Conservation (phyloP, 2,113 vertebrate genomes). For the Chaenocephalus aceratus region DNA sequence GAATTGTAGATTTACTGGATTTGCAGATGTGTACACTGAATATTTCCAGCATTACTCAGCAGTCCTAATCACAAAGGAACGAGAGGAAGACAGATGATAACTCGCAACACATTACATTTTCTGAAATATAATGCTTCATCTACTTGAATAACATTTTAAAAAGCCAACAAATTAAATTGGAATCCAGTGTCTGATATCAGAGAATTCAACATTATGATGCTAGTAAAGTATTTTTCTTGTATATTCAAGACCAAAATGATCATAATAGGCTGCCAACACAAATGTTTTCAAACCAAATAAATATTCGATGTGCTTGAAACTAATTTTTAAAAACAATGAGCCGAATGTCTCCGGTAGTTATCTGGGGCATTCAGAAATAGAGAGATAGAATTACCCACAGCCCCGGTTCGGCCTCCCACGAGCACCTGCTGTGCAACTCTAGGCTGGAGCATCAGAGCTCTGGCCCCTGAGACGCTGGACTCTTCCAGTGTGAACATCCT, state of each 20-base stretch:
- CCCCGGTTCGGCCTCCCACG: conserved; percentile 34
- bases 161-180: conserved; percentile 9
- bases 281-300: not conserved
- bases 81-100: not conserved
- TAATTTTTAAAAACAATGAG: conserved; percentile 30
- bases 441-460: conserved; percentile 21
- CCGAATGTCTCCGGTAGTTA: conserved; percentile 8
- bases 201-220: conserved; percentile 17
- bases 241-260: not conserved
- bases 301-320: not conserved
- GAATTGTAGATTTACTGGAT: conserved; percentile 28
- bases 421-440: conserved; percentile 64
- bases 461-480: conserved; percentile 6
- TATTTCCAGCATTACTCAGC: conserved; percentile 10
- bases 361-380: conserved; percentile 40
- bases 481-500: not conserved
- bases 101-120: no score
- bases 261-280: not conserved
- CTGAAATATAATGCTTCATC: no score
- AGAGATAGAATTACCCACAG: conserved; percentile 53
- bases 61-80: not conserved
- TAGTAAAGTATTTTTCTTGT: not conserved
- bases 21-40: not conserved
- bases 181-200: conserved; percentile 11
- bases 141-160: no score